A percentile compares a stretch with the other conserved stretches of the same genome.
These are phyloP conservation scores for Phyto melanocephala DNA, from an alignment of 2,888 invertebrate species.

Conservation along the genomic window DNA sequence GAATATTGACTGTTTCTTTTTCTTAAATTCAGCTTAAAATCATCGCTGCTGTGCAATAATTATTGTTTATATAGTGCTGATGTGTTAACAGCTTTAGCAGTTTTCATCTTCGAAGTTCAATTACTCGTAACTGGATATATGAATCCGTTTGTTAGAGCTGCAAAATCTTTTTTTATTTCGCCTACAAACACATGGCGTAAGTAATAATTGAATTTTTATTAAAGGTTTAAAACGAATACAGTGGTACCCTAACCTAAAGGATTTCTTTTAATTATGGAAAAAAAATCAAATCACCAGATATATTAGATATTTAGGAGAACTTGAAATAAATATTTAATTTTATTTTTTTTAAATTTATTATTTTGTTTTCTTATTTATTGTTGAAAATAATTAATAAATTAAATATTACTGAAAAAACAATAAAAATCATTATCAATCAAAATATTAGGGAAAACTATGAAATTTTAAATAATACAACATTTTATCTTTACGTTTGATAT, in stretches of 20 bases:
- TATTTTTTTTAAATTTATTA: no score
- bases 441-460: no score
- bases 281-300: no score
- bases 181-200: conserved; percentile 39
- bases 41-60: not conserved
- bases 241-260: not conserved
- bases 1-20: not conserved
- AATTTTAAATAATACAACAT: no score
- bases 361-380: no score
- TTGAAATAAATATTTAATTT: no score
- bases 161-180: not conserved
- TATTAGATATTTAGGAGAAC: no score
- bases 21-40: not conserved
- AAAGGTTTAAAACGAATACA: not conserved
- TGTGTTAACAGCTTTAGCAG: conserved; percentile 43
- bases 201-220: not conserved
- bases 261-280: no score
- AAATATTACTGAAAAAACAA: no score
- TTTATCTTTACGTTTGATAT: no score
- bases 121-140: conserved; percentile 27
- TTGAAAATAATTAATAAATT: no score
- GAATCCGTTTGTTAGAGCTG: conserved; percentile 11
- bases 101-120: conserved; percentile 15
- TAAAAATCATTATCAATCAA: no score
- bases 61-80: conserved; percentile 22